These are phyloP conservation scores for Emys orbicularis DNA, from an alignment of 2,797 vertebrate species.

Conservation along the genomic window DNA sequence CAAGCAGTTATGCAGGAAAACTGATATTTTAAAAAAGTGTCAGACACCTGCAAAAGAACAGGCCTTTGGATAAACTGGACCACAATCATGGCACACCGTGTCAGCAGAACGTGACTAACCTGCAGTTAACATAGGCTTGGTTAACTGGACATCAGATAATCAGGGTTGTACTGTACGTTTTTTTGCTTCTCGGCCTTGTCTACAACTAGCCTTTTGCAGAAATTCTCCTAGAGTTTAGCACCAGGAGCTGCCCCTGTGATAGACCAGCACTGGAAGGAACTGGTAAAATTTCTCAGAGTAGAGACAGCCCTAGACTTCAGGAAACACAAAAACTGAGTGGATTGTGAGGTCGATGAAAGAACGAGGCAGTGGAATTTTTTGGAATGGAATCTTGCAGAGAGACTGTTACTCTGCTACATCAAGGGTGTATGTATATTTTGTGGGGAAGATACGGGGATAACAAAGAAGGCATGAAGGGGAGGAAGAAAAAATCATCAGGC, in stretches of 20 bases:
- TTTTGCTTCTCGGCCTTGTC: background rate
- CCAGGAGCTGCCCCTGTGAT: background rate
- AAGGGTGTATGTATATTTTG: background rate
- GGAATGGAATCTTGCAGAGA: conserved; percentile 14
- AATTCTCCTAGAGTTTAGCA: background rate
- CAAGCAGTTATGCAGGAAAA: background rate
- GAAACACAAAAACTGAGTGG: background rate
- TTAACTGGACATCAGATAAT: background rate
- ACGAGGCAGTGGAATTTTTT: conserved; percentile 4
- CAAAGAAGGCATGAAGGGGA: background rate
- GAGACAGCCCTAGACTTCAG: conserved; percentile 1
- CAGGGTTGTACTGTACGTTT: background rate
- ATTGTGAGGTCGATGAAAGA: background rate
- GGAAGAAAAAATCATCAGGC: background rate
- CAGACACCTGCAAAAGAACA: background rate
- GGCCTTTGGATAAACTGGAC: background rate
- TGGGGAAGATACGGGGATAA: background rate
- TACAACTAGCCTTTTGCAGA: background rate
- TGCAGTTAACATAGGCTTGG: background rate
- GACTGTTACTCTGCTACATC: background rate
- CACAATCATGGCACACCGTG: background rate
- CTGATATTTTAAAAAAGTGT: background rate
- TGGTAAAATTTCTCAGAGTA: background rate
- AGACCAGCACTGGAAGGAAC: background rate
- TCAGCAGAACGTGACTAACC: background rate